Evolutionary conservation across 1,140 invertebrate genomes (phyloP).

Genomic region (Pseudomyrmex pallidus): DNA sequence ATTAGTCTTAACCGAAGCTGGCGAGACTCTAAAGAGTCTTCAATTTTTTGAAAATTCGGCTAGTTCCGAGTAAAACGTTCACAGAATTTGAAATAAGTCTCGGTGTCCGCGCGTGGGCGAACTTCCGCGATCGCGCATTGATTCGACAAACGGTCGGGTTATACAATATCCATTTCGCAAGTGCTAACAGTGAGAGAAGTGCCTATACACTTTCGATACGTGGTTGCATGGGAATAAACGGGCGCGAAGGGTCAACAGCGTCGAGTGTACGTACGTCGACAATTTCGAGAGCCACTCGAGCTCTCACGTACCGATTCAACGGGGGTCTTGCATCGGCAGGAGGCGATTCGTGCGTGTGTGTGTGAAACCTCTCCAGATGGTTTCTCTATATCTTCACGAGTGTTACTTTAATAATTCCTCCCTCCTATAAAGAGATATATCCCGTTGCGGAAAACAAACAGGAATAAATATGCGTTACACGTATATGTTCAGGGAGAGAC

Average conservation of each 20-base stretch:
- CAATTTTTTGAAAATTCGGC: background rate
- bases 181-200: constrained; percentile 23
- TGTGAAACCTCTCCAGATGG: constrained; percentile 50
- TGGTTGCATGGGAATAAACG: constrained; percentile 60
- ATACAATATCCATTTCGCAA: constrained; percentile 37
- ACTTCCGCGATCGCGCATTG: background rate
- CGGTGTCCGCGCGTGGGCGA: background rate
- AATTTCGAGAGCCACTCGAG: constrained; percentile 76
- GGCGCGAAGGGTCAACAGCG: constrained; percentile 55
- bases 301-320: constrained; percentile 65
- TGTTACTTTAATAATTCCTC: constrained; percentile 41
- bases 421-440: background rate
- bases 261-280: constrained; percentile 61
- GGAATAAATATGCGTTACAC: too few relatives aligned
- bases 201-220: background rate
- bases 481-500: too few relatives aligned
- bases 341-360: constrained; percentile 15
- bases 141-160: background rate
- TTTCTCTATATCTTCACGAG: constrained; percentile 19
- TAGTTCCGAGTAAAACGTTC: background rate
- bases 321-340: constrained; percentile 17
- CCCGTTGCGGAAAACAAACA: constrained; percentile 31
- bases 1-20: too few relatives aligned
- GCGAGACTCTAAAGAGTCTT: too few relatives aligned
- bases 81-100: background rate